Percentiles rank a stretch among this genome's conserved stretches.
These are phyloP conservation scores for Salminus brasiliensis DNA, from an alignment of 2,113 vertebrate genomes.

Conservation along the genomic window DNA sequence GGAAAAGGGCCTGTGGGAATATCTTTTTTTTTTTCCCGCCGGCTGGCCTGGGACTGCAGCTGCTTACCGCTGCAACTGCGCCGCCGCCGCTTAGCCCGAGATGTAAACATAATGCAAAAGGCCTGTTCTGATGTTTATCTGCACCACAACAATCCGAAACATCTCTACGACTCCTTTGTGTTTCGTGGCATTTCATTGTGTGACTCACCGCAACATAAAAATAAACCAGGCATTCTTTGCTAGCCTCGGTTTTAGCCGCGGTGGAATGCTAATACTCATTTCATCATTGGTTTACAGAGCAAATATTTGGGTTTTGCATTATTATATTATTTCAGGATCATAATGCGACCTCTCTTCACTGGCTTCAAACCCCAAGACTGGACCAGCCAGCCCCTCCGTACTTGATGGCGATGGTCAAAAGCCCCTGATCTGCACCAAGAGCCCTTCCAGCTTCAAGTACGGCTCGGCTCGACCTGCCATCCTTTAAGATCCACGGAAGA, in stretches of 20 bases:
- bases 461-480: too few species aligned
- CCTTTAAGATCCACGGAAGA: too few species aligned
- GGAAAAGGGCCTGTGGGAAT: conserved; percentile 50
- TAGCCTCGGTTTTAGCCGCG: background rate
- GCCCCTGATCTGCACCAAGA: too few species aligned
- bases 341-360: too few species aligned
- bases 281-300: background rate
- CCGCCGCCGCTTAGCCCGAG: conserved; percentile 16
- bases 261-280: background rate
- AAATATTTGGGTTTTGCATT: background rate
- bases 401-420: too few species aligned
- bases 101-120: conserved; percentile 23
- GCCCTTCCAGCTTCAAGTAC: too few species aligned
- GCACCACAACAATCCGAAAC: background rate
- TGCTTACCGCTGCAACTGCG: conserved; percentile 2
- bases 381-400: too few species aligned
- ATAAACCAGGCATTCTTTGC: background rate
- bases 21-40: conserved; percentile 1
- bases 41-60: conserved; percentile 28
- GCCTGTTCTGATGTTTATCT: conserved; percentile 13
- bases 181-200: background rate
- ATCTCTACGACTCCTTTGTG: background rate
- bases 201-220: background rate
- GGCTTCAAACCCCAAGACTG: too few species aligned
- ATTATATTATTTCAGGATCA: background rate